These are phyloP conservation scores for Cerceris ruficornis DNA, from an alignment of 2,888 invertebrate genomes.

Conservation along the genomic window DNA sequence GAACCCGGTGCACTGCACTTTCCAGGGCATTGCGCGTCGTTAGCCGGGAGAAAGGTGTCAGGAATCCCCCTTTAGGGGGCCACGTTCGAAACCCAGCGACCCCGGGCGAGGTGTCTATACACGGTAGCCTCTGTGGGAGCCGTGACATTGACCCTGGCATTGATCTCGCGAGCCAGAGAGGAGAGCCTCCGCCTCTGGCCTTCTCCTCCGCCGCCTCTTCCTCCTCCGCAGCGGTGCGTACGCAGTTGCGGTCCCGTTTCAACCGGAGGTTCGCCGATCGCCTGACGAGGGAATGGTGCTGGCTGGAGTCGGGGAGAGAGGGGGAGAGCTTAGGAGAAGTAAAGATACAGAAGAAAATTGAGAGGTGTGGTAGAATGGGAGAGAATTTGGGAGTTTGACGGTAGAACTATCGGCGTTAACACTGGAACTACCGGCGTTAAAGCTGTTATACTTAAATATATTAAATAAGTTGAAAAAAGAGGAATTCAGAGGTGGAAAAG, in stretches of 20 bases:
- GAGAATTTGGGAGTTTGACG: too few species aligned
- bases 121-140: conserved; percentile 14
- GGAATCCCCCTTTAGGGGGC: too few species aligned
- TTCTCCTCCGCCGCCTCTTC: conserved; percentile 22
- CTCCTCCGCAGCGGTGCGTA: conserved; percentile 40
- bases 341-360: background rate
- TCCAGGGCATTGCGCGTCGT: too few species aligned
- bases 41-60: too few species aligned
- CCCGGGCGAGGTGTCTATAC: conserved; percentile 4
- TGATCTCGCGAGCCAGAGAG: conserved; percentile 68
- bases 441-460: too few species aligned
- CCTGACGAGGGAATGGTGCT: conserved; percentile 39
- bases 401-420: too few species aligned
- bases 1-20: too few species aligned
- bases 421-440: too few species aligned
- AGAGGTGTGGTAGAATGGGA: too few species aligned
- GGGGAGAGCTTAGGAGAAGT: conserved; percentile 22
- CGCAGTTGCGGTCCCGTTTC: conserved; percentile 58
- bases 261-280: conserved; percentile 45
- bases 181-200: background rate
- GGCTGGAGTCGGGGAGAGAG: conserved; percentile 8
- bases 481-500: too few species aligned
- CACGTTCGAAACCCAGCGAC: too few species aligned
- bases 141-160: conserved; percentile 80
- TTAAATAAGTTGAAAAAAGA: too few species aligned